phyloP scores from a whole-genome alignment of 2,888 invertebrate genomes.

The Rhyacophila evoluta region DNA sequence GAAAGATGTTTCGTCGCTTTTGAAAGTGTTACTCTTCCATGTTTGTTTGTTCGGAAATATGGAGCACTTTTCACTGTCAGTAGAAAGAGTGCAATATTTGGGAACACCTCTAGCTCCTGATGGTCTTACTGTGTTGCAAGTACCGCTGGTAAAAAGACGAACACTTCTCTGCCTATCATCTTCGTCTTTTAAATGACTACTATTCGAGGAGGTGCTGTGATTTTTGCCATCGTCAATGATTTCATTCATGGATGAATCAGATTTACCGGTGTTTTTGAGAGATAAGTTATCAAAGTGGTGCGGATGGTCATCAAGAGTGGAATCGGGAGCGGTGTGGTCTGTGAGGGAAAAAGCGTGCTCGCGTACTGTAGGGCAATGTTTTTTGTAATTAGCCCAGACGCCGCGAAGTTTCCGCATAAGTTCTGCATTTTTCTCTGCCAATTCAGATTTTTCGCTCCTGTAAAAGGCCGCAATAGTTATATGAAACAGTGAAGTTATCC shows the following conservation, averaged over 20 bases:
- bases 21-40: slow-evolving; percentile 25
- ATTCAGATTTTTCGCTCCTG: slow-evolving; percentile 73
- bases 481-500: too few relatives aligned
- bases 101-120: background rate
- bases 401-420: slow-evolving; percentile 73
- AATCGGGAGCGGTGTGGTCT: slow-evolving; percentile 61
- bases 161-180: background rate
- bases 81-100: background rate
- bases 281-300: slow-evolving; percentile 60
- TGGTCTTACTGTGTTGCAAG: background rate
- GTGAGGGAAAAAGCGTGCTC: slow-evolving; percentile 34
- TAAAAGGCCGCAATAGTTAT: slow-evolving; percentile 58
- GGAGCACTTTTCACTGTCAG: background rate
- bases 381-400: slow-evolving; percentile 74
- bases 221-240: background rate
- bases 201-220: too few relatives aligned
- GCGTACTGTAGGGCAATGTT: slow-evolving; percentile 63
- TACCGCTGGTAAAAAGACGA: background rate
- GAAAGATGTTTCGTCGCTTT: background rate
- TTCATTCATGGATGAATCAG: background rate
- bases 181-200: too few relatives aligned
- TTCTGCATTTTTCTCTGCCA: slow-evolving; percentile 73
- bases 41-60: background rate
- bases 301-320: slow-evolving; percentile 65
- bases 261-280: slow-evolving; percentile 59